Evolutionary conservation across 2,797 vertebrate genomes (phyloP).

Genomic region (Sebastes taczanowskii): DNA sequence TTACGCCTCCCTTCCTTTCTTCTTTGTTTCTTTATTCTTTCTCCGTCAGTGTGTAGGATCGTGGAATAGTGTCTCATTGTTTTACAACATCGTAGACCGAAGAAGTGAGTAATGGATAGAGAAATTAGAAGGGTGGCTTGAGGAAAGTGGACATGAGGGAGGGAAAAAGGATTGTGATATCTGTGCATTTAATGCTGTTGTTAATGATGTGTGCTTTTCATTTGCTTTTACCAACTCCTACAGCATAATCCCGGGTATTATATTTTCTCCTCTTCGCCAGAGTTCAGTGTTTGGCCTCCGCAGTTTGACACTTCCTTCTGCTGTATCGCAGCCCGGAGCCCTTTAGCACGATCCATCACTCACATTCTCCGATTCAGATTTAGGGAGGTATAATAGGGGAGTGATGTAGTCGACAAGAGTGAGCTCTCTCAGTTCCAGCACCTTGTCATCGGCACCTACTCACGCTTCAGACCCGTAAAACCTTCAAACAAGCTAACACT

Average conservation of each 20-base stretch:
- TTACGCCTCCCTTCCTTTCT: slow-evolving; percentile 8
- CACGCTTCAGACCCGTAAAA: slow-evolving; percentile 52
- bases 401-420: slow-evolving; percentile 46
- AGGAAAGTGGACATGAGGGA: not conserved
- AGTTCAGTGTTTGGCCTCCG: slow-evolving; percentile 37
- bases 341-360: slow-evolving; percentile 42
- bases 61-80: not conserved
- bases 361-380: slow-evolving; percentile 37
- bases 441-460: slow-evolving; percentile 72
- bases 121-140: not conserved
- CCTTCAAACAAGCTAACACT: slow-evolving; percentile 51
- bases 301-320: slow-evolving; percentile 51
- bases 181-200: not conserved
- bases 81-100: slow-evolving; percentile 9
- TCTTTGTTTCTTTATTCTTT: not conserved
- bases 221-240: not conserved
- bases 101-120: slow-evolving; percentile 17
- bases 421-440: slow-evolving; percentile 47
- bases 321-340: slow-evolving; percentile 33
- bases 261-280: slow-evolving; percentile 17
- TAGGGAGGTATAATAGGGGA: slow-evolving; percentile 26
- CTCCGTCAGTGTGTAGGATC: not conserved
- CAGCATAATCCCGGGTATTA: slow-evolving; percentile 3
- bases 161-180: not conserved
- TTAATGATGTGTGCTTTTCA: not conserved